These are phyloP conservation scores for Parauchenoglanis punctatus DNA, from an alignment of 2,797 vertebrate species.

Conservation along the genomic window DNA sequence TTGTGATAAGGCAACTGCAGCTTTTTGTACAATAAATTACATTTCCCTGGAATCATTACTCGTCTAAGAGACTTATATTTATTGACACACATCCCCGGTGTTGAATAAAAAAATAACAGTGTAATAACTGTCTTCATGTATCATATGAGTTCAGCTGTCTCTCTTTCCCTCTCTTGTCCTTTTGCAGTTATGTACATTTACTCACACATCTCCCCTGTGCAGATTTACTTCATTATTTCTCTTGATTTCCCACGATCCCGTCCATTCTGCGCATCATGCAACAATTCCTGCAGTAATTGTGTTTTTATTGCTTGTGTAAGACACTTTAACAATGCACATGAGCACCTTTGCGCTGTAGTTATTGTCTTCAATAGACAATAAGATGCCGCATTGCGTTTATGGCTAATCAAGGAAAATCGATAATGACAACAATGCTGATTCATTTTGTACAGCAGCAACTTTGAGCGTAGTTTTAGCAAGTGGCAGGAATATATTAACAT, in stretches of 20 bases:
- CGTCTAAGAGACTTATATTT: neutral
- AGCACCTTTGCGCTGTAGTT: constrained; percentile 5
- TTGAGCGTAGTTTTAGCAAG: neutral
- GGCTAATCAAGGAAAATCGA: neutral
- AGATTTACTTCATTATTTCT: constrained; percentile 49
- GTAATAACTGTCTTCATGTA: too few relatives aligned
- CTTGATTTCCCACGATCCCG: constrained; percentile 59
- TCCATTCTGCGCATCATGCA: constrained; percentile 39
- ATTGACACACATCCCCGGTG: neutral
- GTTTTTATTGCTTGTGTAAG: constrained; percentile 35
- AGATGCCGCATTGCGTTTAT: neutral
- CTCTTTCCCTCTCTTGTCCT: neutral
- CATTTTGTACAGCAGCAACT: neutral
- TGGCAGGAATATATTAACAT: neutral
- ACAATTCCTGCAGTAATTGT: constrained; percentile 40
- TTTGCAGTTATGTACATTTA: neutral
- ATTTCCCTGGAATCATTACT: neutral
- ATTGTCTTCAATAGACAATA: neutral
- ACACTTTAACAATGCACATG: constrained; percentile 28
- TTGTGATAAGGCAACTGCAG: neutral
- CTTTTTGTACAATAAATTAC: neutral
- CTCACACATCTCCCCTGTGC: neutral
- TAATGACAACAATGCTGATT: neutral
- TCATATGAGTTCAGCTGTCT: too few relatives aligned
- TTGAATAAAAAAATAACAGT: neutral